Conservation (phyloP, 2,797 vertebrate genomes). For the Smutsia gigantea region DNA sequence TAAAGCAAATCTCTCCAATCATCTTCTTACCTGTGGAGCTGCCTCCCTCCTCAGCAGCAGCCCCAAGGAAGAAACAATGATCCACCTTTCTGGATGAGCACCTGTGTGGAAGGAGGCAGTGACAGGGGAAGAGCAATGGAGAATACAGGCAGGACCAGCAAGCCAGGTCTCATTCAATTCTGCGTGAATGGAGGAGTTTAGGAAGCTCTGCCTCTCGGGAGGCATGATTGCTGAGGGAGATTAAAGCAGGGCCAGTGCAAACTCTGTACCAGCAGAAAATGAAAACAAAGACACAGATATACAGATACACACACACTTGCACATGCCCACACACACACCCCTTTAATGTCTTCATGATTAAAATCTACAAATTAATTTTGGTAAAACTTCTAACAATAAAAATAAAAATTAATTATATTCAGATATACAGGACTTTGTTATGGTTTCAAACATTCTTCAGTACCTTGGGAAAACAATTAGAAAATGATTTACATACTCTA, state of each 20-base stretch:
- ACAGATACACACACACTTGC: neutral
- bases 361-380: neutral
- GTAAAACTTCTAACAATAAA: neutral
- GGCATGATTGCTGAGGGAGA: neutral
- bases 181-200: neutral
- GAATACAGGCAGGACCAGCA: neutral
- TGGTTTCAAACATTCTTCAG: conserved; percentile 27
- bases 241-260: neutral
- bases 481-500: neutral
- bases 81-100: conserved; percentile 38
- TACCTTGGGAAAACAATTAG: neutral
- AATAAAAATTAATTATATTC: conserved; percentile 25
- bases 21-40: conserved; percentile 56
- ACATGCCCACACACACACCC: neutral
- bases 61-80: conserved; percentile 53
- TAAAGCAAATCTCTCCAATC: neutral
- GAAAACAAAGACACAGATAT: neutral
- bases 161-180: neutral
- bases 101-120: conserved; percentile 59
- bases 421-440: neutral
- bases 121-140: conserved; percentile 22
- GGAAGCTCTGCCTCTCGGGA: neutral
- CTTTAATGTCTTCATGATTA: neutral
- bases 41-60: conserved; percentile 60
- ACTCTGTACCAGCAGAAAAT: neutral